Conservation (phyloP, 2,888 invertebrate species). For the Gari tellinella region DNA sequence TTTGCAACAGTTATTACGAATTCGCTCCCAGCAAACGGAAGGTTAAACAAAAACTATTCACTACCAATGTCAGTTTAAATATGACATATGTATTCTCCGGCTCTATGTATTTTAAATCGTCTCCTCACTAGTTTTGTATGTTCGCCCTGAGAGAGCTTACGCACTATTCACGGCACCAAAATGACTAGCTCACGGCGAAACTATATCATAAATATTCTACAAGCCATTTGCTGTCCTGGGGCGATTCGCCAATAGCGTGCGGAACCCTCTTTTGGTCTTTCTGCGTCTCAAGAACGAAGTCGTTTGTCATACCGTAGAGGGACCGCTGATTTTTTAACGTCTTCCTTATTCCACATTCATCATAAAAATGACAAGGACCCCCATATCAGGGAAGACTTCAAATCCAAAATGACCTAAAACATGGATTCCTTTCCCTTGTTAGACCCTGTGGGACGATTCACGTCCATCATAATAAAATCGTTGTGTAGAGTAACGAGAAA, state of each 20-base stretch:
- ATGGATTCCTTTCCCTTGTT: constrained; percentile 34
- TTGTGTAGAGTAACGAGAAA: constrained; percentile 27
- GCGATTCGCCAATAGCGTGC: constrained; percentile 39
- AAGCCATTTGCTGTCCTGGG: constrained; percentile 19
- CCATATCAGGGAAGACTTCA: constrained; percentile 40
- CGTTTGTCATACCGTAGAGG: constrained; percentile 34
- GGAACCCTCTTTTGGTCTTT: constrained; percentile 20
- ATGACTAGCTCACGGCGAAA: constrained; percentile 38
- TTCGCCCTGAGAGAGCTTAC: constrained; percentile 7
- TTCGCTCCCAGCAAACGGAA: too few relatives aligned
- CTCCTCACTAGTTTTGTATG: too few relatives aligned
- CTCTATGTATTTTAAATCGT: too few relatives aligned
- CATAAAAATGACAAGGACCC: constrained; percentile 39
- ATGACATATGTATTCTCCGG: too few relatives aligned
- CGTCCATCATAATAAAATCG: constrained; percentile 31
- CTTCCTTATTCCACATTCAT: constrained; percentile 36
- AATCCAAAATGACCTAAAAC: constrained; percentile 44
- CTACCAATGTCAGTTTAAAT: too few relatives aligned
- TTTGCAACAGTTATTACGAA: too few relatives aligned
- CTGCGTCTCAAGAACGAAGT: constrained; percentile 15
- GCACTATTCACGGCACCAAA: constrained; percentile 41
- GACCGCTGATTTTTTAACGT: constrained; percentile 41
- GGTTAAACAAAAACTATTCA: too few relatives aligned
- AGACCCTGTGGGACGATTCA: constrained; percentile 27
- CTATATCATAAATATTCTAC: constrained; percentile 48